Evolutionary conservation across 2,888 invertebrate species (phyloP).

Genomic region (Cephus spinipes): DNA sequence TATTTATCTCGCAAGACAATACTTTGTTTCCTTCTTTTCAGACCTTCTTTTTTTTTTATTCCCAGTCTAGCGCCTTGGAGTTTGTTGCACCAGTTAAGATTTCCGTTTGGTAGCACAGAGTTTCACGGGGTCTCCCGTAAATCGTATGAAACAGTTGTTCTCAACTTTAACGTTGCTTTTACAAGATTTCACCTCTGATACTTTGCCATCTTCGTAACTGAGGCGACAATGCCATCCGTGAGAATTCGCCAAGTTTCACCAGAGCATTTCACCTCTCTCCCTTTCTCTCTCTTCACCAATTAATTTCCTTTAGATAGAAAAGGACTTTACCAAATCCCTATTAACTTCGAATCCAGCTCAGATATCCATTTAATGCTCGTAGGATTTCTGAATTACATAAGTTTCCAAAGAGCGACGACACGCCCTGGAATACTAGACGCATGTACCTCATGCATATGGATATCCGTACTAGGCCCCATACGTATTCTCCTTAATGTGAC

Average conservation of each 20-base stretch:
- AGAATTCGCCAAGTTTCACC: constrained; percentile 15
- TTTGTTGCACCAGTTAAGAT: neutral
- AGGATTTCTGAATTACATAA: neutral
- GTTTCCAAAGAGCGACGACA: neutral
- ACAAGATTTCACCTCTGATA: neutral
- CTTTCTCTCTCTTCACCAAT: neutral
- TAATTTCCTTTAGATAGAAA: neutral
- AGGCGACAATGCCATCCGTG: neutral
- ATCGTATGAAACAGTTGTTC: neutral
- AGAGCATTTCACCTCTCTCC: constrained; percentile 11
- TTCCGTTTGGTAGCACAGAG: neutral
- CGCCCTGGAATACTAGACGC: neutral
- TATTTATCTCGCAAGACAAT: neutral
- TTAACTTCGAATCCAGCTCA: neutral
- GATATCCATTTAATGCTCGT: neutral
- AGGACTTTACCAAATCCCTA: neutral
- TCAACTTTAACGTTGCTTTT: neutral
- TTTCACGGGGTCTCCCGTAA: neutral
- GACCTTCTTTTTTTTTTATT: neutral
- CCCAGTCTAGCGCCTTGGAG: neutral
- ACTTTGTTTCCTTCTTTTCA: constrained; percentile 18
- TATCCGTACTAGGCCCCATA: neutral
- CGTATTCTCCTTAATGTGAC: neutral
- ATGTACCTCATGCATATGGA: neutral
- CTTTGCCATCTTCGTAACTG: neutral